Evolutionary conservation across 2,113 vertebrate species (phyloP).

Genomic region (Muscicapa adusta): DNA sequence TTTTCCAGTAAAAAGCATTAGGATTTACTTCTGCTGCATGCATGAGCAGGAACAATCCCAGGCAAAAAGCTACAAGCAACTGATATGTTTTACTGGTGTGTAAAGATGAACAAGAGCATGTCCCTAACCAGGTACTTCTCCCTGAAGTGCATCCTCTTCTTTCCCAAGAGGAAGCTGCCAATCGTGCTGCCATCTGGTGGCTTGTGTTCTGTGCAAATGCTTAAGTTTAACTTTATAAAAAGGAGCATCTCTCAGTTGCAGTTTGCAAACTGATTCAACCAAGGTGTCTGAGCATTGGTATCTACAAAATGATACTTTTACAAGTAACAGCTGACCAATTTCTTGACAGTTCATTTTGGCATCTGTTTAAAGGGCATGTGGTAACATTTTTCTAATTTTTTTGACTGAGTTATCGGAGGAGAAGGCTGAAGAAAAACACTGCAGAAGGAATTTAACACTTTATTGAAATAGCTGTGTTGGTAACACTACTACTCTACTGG

Average conservation of each 20-base stretch:
- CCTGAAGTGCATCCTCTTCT: accelerated
- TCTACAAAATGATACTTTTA: not conserved
- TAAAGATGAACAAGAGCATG: not conserved
- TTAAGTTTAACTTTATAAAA: not conserved
- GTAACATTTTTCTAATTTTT: not conserved
- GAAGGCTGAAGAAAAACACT: not conserved
- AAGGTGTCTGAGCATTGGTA: not conserved
- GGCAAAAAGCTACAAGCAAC: not conserved
- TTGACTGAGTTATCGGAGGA: not conserved
- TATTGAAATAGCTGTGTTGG: not conserved
- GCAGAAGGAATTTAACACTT: not conserved
- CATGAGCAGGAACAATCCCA: not conserved
- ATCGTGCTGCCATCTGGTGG: not conserved
- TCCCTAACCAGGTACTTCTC: not conserved
- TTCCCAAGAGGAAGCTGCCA: not conserved
- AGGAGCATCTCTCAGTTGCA: not conserved
- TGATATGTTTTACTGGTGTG: not conserved
- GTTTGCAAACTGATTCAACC: not conserved
- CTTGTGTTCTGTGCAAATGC: not conserved
- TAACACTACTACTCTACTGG: not conserved
- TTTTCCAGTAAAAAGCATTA: not conserved
- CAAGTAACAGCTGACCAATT: not conserved
- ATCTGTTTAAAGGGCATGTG: not conserved
- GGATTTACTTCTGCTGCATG: not conserved
- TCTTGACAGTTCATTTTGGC: not conserved